Evolutionary conservation across 2,888 invertebrate species (phyloP).

Genomic region (Protodeltote pygarga): DNA sequence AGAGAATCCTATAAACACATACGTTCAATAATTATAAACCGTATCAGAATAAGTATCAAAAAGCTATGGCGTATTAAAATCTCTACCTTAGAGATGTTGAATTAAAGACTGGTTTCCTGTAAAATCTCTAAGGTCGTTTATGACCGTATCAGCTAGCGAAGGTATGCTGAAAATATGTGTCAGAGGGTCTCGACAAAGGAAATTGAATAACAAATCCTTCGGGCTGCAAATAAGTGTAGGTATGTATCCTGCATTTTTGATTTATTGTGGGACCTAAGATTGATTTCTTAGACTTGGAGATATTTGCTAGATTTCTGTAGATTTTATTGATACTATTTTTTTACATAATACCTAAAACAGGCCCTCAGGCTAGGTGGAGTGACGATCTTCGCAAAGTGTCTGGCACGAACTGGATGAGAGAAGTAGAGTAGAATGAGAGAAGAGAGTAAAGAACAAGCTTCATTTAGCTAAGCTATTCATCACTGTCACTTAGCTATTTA

Average conservation of each 20-base stretch:
- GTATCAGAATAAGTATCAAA: conserved; percentile 41
- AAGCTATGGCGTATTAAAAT: not conserved
- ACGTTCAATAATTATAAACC: conserved; percentile 41
- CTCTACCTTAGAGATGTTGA: not conserved
- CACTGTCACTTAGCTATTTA: too few species aligned
- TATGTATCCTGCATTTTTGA: conserved; percentile 45
- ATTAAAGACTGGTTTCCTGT: conserved; percentile 21
- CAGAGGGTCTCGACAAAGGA: conserved; percentile 35
- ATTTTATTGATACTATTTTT: not conserved
- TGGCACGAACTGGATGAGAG: too few species aligned
- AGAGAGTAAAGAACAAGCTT: too few species aligned
- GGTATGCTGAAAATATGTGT: conserved; percentile 42
- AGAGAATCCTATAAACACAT: conserved; percentile 10
- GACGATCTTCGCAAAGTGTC: too few species aligned
- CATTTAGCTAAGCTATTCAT: too few species aligned
- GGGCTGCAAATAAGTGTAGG: conserved; percentile 40
- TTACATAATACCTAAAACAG: not conserved
- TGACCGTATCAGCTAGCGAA: conserved; percentile 42
- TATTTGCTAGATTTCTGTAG: not conserved
- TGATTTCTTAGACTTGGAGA: conserved; percentile 23
- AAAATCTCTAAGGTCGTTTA: conserved; percentile 14
- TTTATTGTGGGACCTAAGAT: conserved; percentile 23
- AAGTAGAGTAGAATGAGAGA: too few species aligned
- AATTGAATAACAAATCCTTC: conserved; percentile 55
- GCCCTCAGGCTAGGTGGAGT: too few species aligned